These are phyloP conservation scores for Pogonophryne albipinna DNA, from an alignment of 2,797 vertebrate species.

Conservation along the genomic window DNA sequence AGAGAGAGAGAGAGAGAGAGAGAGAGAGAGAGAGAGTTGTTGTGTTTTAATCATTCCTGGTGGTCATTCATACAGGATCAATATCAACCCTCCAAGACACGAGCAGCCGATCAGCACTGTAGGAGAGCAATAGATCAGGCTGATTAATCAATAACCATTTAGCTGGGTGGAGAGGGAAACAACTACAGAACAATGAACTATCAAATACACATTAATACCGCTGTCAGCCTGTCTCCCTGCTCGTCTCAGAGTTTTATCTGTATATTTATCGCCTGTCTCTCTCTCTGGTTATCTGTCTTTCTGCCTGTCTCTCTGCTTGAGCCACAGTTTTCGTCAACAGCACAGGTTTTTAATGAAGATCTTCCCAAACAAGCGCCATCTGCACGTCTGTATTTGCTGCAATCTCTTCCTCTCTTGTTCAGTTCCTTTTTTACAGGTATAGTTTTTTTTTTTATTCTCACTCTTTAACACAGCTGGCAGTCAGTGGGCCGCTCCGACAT, in stretches of 20 bases:
- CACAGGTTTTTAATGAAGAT: slow-evolving; percentile 55
- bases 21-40: no score
- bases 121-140: slow-evolving; percentile 79
- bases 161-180: slow-evolving; percentile 79
- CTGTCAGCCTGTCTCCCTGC: slow-evolving; percentile 60
- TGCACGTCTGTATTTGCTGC: slow-evolving; percentile 38
- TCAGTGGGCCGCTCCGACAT: slow-evolving; percentile 62
- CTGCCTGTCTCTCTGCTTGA: background rate
- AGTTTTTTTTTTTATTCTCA: slow-evolving; percentile 42
- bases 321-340: slow-evolving; percentile 19
- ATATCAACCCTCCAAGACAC: slow-evolving; percentile 72
- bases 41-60: slow-evolving; percentile 83
- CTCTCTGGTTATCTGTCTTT: slow-evolving; percentile 28
- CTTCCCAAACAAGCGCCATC: slow-evolving; percentile 68
- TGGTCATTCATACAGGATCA: slow-evolving; percentile 77
- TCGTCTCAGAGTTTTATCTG: slow-evolving; percentile 51
- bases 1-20: no score
- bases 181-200: slow-evolving; percentile 81
- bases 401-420: slow-evolving; percentile 20
- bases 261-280: slow-evolving; percentile 37
- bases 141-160: slow-evolving; percentile 85
- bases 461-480: slow-evolving; percentile 73
- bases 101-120: slow-evolving; percentile 77
- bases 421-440: background rate
- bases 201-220: slow-evolving; percentile 78